Evolutionary conservation across 2,113 vertebrate genomes (phyloP).

Genomic region (Pagrus major): DNA sequence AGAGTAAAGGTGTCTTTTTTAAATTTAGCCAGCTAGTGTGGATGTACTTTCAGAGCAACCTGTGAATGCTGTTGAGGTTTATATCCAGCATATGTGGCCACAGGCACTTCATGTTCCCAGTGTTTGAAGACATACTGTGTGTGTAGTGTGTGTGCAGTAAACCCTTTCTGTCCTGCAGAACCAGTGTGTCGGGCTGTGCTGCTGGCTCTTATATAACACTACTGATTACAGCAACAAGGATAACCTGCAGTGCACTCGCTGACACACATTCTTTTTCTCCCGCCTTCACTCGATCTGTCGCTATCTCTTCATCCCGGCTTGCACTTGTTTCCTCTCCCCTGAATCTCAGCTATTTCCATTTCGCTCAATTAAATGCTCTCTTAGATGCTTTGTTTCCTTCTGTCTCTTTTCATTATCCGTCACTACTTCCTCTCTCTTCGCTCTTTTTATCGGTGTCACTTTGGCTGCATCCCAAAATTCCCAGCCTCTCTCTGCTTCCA

Average conservation of each 20-base stretch:
- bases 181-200: constrained; percentile 52
- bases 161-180: constrained; percentile 56
- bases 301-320: constrained; percentile 30
- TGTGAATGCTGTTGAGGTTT: constrained; percentile 26
- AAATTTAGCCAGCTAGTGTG: background rate
- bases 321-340: constrained; percentile 6
- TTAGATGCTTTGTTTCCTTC: constrained; percentile 62
- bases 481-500: constrained; percentile 15
- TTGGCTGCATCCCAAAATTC: constrained; percentile 64
- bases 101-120: constrained; percentile 32
- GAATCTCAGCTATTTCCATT: constrained; percentile 46
- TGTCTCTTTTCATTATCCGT: constrained; percentile 55
- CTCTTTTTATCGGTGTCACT: constrained; percentile 54
- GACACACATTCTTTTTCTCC: constrained; percentile 59
- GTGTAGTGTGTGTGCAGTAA: constrained; percentile 38
- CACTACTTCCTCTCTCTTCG: constrained; percentile 23
- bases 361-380: constrained; percentile 62
- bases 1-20: constrained; percentile 15
- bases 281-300: constrained; percentile 25
- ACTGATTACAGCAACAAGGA: constrained; percentile 61
- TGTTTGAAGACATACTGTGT: constrained; percentile 45
- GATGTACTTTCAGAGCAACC: constrained; percentile 18
- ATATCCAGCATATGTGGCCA: constrained; percentile 32
- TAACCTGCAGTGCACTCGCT: constrained; percentile 64
- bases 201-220: constrained; percentile 67